Conservation (phyloP, 2,888 invertebrate species). For the Cerceris rybyensis region DNA sequence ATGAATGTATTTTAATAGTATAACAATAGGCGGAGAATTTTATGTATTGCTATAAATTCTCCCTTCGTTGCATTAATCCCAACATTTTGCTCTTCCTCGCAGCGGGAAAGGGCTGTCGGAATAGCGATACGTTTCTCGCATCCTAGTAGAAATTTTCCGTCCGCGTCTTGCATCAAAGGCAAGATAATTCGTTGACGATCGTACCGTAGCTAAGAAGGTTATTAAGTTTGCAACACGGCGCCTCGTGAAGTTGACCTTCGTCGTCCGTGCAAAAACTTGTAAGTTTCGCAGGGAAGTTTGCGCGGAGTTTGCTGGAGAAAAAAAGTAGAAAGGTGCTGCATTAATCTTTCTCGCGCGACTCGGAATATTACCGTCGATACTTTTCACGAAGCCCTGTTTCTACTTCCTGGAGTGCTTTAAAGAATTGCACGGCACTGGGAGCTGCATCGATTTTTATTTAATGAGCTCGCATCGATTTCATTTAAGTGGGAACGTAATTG, state of each 20-base stretch:
- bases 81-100: too few species aligned
- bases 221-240: conserved; percentile 31
- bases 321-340: conserved; percentile 22
- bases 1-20: too few species aligned
- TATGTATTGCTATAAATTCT: too few species aligned
- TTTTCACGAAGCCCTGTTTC: conserved; percentile 40
- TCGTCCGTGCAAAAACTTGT: conserved; percentile 7
- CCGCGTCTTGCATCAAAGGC: background rate
- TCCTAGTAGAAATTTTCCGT: conserved; percentile 3
- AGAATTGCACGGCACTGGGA: conserved; percentile 29
- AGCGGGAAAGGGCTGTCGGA: conserved; percentile 14
- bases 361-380: conserved; percentile 50
- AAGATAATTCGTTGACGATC: conserved; percentile 2
- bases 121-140: conserved; percentile 8
- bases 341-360: conserved; percentile 44
- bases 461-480: conserved; percentile 25
- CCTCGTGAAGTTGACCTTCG: conserved; percentile 44
- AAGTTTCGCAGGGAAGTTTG: conserved; percentile 29
- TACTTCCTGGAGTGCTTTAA: too few species aligned
- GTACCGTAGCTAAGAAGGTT: conserved; percentile 32
- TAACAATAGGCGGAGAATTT: too few species aligned
- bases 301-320: background rate
- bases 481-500: too few species aligned
- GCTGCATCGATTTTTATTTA: conserved; percentile 45
- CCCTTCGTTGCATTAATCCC: too few species aligned